A percentile compares a stretch with the other conserved stretches of the same genome.
phyloP scores from a whole-genome alignment of 2,113 vertebrate species.

The Cromileptes altivelis region DNA sequence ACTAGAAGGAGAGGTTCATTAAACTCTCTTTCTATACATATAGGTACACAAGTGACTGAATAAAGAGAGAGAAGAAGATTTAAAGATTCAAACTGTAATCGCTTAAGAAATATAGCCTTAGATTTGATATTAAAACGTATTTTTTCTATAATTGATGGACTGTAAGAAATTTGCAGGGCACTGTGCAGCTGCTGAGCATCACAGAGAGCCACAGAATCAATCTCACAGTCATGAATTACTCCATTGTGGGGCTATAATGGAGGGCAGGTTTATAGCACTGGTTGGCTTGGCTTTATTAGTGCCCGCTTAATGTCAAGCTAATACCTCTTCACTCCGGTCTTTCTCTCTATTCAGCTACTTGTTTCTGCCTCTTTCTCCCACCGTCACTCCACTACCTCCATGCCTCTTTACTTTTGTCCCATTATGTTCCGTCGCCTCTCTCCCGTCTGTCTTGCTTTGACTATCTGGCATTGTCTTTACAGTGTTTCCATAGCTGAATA shows the following conservation, averaged over 20 bases:
- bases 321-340: constrained; percentile 30
- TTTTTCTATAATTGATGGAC: constrained; percentile 11
- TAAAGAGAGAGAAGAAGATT: background rate
- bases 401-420: constrained; percentile 19
- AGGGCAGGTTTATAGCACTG: constrained; percentile 51
- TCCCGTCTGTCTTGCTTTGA: constrained; percentile 25
- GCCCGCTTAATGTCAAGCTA: constrained; percentile 33
- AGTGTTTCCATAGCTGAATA: constrained; percentile 50
- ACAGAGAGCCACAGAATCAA: constrained; percentile 35
- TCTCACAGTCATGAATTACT: constrained; percentile 42
- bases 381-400: constrained; percentile 11
- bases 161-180: constrained; percentile 10
- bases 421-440: constrained; percentile 13
- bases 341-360: constrained; percentile 27
- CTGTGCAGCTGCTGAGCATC: constrained; percentile 18
- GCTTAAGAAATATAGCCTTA: constrained; percentile 2
- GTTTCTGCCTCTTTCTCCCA: constrained; percentile 15
- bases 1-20: background rate
- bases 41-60: background rate
- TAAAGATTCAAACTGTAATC: constrained; percentile 19
- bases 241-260: constrained; percentile 57
- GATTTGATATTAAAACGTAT: constrained; percentile 19
- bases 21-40: background rate
- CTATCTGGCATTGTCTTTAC: constrained; percentile 34
- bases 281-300: constrained; percentile 52